These are phyloP conservation scores for Mamestra brassicae DNA, from an alignment of 2,888 invertebrate species.

Conservation along the genomic window DNA sequence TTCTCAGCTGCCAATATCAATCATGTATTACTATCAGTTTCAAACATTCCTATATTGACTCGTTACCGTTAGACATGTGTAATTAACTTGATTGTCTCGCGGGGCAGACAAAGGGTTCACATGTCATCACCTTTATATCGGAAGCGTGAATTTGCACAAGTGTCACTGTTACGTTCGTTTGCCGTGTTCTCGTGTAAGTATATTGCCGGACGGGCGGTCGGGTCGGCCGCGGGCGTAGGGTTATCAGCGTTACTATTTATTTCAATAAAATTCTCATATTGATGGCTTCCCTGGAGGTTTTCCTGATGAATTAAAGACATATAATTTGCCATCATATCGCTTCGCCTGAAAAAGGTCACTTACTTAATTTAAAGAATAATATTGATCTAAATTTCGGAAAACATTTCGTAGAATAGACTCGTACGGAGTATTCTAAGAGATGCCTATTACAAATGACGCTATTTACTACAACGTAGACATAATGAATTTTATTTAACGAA, in stretches of 20 bases:
- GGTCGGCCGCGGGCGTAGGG: conserved; percentile 24
- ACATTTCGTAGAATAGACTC: neutral
- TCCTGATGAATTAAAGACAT: neutral
- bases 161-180: conserved; percentile 55
- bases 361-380: neutral
- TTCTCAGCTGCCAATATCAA: conserved; percentile 61
- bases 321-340: neutral
- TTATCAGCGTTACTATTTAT: neutral
- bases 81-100: conserved; percentile 67
- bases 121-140: conserved; percentile 60
- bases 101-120: conserved; percentile 59
- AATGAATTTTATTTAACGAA: neutral
- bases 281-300: neutral
- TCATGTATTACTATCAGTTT: conserved; percentile 48
- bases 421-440: too few relatives aligned
- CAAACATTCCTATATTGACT: conserved; percentile 52
- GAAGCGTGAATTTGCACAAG: conserved; percentile 71
- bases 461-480: too few relatives aligned
- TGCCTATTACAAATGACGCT: too few relatives aligned
- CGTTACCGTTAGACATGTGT: conserved; percentile 56
- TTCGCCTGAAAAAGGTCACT: neutral
- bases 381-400: neutral
- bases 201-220: conserved; percentile 4
- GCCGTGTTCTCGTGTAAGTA: conserved; percentile 31
- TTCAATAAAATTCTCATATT: neutral